A percentile compares a stretch with the other conserved stretches of the same genome.
These are phyloP conservation scores for Porites lobata DNA, from an alignment of 92 coral and sea anemone species.

Conservation along the genomic window DNA sequence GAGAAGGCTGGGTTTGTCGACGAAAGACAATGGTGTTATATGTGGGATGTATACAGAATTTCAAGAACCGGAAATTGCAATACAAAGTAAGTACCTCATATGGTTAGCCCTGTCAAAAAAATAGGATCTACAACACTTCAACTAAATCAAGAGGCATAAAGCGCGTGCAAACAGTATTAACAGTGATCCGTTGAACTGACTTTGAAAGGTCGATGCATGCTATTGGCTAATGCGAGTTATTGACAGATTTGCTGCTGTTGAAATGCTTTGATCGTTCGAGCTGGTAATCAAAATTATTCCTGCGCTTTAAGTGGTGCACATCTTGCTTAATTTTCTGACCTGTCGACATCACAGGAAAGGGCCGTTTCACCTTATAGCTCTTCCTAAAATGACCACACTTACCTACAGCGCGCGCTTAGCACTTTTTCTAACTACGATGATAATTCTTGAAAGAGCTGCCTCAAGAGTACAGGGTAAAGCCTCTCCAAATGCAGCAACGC, in stretches of 20 bases:
- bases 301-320: constrained; percentile 76
- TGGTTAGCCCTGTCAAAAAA: constrained; percentile 42
- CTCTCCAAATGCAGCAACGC: constrained; percentile 13
- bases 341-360: constrained; percentile 34
- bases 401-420: constrained; percentile 30
- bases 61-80: constrained; percentile 59
- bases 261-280: constrained; percentile 42
- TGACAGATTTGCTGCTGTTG: constrained; percentile 25
- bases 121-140: constrained; percentile 11
- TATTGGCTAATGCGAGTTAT: constrained; percentile 34
- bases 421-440: constrained; percentile 47
- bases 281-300: constrained; percentile 67
- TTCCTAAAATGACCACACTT: constrained; percentile 53
- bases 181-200: constrained; percentile 44
- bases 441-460: constrained; percentile 40
- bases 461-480: constrained; percentile 19
- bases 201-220: constrained; percentile 31
- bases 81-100: constrained; percentile 29
- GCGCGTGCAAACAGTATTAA: constrained; percentile 17
- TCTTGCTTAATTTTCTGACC: constrained; percentile 63
- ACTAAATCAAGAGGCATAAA: not conserved
- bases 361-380: constrained; percentile 4
- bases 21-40: constrained; percentile 18
- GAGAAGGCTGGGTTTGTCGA: too few species aligned
- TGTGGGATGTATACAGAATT: constrained; percentile 17